Base-by-base conservation (phyloP, 1,140 invertebrate species). In the Drosophila kanapiae region DNA sequence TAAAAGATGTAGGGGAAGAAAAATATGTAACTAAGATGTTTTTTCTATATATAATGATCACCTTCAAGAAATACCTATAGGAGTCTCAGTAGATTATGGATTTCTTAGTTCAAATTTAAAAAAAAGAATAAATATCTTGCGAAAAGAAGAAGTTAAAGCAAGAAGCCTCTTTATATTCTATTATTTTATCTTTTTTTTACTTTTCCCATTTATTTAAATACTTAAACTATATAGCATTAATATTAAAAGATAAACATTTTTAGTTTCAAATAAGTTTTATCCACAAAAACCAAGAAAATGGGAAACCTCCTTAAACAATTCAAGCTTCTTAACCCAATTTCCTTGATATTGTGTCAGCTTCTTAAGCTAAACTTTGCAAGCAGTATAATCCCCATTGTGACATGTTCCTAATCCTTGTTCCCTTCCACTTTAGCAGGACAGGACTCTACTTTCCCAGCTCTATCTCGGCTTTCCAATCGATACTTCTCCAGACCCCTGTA, bases 401-500 rank as follows among this genome's bases (percentile, higher is more conserved):
- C 35, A 48, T 38, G 10, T 27, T 23, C 13, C 11, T 33, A 47
- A 37, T 38, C 59, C 59, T 31, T 31, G 11, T 43, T 16, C 4
- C 18, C 29, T 29, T 29, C 10, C 18, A 3, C 47, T 51, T 5
- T 31, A 2, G n/a, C 3, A 0, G 31, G 31, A 31, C n/a, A 51
- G 8, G 4, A 6, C 13, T 1, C 31, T 11, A 7, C n/a, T 14
- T 18, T 27, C 27, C 23, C 35, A 62, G 37, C 23, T 10, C 40
- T 53, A 33, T 53, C 23, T 77, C 23, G 23, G 23, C 23, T 23
- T 2, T 2, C 23, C 23, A 23, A 23, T 23, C 23, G 23, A 23
- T 23, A 23, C 23, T 23, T 3, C 23, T 23, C 23, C 23, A 23
- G 23, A 23, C 23, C 23, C 75, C 70, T 88, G 83, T 87, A 83